A percentile compares a stretch with the other conserved stretches of the same genome.
phyloP scores from a whole-genome alignment of 2,113 vertebrate genomes.

The Myanophis thanlyinensis region DNA sequence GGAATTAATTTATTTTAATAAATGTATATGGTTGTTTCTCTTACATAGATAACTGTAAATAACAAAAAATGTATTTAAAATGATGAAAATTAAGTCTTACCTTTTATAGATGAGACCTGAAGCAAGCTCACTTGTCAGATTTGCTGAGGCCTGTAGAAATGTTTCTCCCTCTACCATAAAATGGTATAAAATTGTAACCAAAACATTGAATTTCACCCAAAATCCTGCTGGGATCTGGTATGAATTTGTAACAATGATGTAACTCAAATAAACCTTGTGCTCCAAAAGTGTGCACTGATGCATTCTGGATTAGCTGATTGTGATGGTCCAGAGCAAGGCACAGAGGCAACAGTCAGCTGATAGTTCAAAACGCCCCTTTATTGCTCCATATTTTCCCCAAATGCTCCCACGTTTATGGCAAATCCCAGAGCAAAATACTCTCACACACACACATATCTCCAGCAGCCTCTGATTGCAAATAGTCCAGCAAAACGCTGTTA shows the following conservation, averaged over 20 bases:
- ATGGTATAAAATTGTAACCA: neutral
- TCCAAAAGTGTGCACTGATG: neutral
- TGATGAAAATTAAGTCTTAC: neutral
- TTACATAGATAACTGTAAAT: neutral
- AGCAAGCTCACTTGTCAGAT: neutral
- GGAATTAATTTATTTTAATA: neutral
- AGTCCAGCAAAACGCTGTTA: too few relatives aligned
- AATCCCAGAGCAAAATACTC: too few relatives aligned
- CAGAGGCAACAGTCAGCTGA: too few relatives aligned
- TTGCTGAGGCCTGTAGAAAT: neutral
- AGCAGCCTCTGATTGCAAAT: too few relatives aligned
- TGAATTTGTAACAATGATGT: neutral
- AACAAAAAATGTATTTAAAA: neutral
- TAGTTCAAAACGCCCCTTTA: too few relatives aligned
- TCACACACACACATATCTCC: too few relatives aligned
- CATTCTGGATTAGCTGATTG: conserved; percentile 11
- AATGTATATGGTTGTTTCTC: neutral
- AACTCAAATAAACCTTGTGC: neutral
- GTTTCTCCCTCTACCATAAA: neutral
- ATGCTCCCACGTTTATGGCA: too few relatives aligned
- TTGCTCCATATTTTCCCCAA: too few relatives aligned
- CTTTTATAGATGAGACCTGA: neutral
- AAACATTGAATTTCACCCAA: neutral
- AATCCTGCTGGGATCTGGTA: neutral
- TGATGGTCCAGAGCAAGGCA: too few relatives aligned